phyloP scores from a whole-genome alignment of 2,113 vertebrate species.

The Stigmatopora argus region DNA sequence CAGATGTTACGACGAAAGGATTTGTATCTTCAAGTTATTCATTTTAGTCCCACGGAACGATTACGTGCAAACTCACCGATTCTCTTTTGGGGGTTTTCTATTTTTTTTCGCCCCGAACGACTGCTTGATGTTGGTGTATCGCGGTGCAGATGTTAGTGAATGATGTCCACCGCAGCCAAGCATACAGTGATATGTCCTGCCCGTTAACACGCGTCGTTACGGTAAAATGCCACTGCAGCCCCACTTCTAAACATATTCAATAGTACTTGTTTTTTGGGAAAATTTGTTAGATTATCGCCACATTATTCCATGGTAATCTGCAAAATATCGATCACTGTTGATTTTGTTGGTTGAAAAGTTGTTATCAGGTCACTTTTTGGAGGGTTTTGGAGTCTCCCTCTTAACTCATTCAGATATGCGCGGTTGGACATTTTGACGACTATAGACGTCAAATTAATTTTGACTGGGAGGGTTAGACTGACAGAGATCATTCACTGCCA shows the following conservation, averaged over 20 bases:
- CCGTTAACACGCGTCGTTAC: background rate
- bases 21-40: background rate
- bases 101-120: background rate
- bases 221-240: background rate
- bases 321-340: too few species aligned
- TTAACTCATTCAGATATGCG: too few species aligned
- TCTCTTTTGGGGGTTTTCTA: background rate
- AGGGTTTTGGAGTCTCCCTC: too few species aligned
- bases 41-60: background rate
- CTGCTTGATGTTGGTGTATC: background rate
- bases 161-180: slow-evolving; percentile 6
- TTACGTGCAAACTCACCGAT: slow-evolving; percentile 3
- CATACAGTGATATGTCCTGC: background rate
- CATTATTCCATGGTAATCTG: too few species aligned
- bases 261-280: too few species aligned
- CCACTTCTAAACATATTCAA: background rate
- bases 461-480: too few species aligned
- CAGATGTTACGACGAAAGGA: background rate
- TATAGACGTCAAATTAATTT: too few species aligned
- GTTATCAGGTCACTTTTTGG: background rate
- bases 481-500: too few species aligned
- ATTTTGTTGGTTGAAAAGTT: too few species aligned
- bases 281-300: too few species aligned
- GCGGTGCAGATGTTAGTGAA: background rate
- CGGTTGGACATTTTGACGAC: too few species aligned